These are phyloP conservation scores for Ctenochaetus hawaiiensis DNA, from an alignment of 2,797 vertebrate genomes.

Conservation along the genomic window DNA sequence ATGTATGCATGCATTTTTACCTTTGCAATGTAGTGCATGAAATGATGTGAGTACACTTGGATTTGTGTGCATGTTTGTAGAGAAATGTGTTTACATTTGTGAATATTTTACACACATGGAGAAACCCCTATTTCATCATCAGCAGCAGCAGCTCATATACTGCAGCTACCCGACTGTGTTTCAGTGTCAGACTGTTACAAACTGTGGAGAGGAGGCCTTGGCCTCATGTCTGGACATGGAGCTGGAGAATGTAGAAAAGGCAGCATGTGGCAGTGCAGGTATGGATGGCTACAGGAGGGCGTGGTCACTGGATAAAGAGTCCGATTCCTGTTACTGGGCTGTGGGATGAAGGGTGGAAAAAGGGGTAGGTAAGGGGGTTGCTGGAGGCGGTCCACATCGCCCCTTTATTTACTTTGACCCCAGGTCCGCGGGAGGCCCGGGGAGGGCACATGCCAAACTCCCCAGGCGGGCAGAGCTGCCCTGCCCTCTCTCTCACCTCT, in stretches of 20 bases:
- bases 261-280: constrained; percentile 71
- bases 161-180: constrained; percentile 46
- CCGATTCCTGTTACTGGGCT: constrained; percentile 73
- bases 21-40: neutral
- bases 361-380: constrained; percentile 72
- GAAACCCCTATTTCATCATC: constrained; percentile 15
- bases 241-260: constrained; percentile 64
- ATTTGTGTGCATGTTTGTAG: neutral
- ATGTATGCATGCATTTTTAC: neutral
- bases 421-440: constrained; percentile 77
- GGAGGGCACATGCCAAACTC: constrained; percentile 88
- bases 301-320: constrained; percentile 73
- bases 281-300: constrained; percentile 67
- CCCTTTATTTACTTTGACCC: constrained; percentile 88
- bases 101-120: constrained; percentile 30
- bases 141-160: constrained; percentile 23
- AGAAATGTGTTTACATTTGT: constrained; percentile 21
- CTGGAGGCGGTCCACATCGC: constrained; percentile 77
- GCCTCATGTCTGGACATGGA: constrained; percentile 66
- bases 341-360: constrained; percentile 65
- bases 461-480: constrained; percentile 83
- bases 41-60: neutral
- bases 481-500: constrained; percentile 84
- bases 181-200: constrained; percentile 58
- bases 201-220: constrained; percentile 52